Conservation (phyloP, 2,888 invertebrate genomes). For the Drosophila anomalipes region DNA sequence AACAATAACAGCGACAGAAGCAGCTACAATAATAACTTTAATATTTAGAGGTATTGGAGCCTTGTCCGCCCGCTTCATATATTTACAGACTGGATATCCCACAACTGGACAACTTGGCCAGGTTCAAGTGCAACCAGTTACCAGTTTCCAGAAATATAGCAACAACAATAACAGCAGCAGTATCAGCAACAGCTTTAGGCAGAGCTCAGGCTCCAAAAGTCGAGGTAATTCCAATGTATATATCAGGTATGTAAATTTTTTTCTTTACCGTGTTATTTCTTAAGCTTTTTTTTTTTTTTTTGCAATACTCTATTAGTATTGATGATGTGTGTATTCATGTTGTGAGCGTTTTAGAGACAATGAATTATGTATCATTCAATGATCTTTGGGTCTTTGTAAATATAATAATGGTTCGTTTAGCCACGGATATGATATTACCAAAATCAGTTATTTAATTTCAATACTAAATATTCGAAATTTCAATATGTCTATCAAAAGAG, state of each 20-base stretch:
- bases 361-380: background rate
- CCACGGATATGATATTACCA: background rate
- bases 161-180: constrained; percentile 4
- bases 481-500: background rate
- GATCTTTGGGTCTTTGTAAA: background rate
- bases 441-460: background rate
- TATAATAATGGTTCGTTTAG: background rate
- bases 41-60: constrained; percentile 43
- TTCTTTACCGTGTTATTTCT: constrained; percentile 49
- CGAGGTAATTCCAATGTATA: constrained; percentile 52
- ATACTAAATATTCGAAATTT: background rate
- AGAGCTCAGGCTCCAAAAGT: constrained; percentile 15
- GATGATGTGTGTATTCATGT: constrained; percentile 14
- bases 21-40: constrained; percentile 15
- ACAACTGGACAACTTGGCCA: constrained; percentile 54
- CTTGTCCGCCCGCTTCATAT: constrained; percentile 52
- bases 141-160: constrained; percentile 49
- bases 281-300: background rate
- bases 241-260: constrained; percentile 61
- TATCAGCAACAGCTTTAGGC: background rate
- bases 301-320: constrained; percentile 15
- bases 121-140: constrained; percentile 80
- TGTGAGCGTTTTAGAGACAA: background rate
- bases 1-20: constrained; percentile 3
- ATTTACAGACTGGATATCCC: constrained; percentile 45